phyloP scores from a whole-genome alignment of 2,113 vertebrate genomes.

The Cebidichthys violaceus region DNA sequence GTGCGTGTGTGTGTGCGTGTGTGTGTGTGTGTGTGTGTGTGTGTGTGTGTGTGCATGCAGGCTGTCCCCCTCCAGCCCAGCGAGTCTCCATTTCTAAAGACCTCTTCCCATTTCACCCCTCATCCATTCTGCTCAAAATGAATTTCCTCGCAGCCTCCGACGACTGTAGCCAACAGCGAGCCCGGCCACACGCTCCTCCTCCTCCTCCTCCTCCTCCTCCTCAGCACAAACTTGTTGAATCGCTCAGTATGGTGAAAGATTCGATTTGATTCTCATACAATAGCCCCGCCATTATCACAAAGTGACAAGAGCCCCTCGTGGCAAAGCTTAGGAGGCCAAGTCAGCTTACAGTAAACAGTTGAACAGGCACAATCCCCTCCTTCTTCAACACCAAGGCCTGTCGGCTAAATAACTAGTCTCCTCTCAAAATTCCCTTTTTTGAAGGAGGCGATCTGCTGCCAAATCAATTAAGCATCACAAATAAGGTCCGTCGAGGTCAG shows the following conservation, averaged over 20 bases:
- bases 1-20: slow-evolving; percentile 78
- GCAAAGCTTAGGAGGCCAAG: slow-evolving; percentile 73
- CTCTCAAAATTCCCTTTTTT: slow-evolving; percentile 42
- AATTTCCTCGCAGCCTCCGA: slow-evolving; percentile 51
- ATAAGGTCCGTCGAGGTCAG: slow-evolving; percentile 43
- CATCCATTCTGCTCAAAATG: slow-evolving; percentile 64
- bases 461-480: slow-evolving; percentile 78
- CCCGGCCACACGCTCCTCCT: background rate
- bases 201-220: slow-evolving; percentile 48
- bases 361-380: slow-evolving; percentile 60
- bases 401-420: slow-evolving; percentile 63
- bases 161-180: background rate
- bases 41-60: slow-evolving; percentile 21
- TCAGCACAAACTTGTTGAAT: slow-evolving; percentile 68
- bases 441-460: slow-evolving; percentile 45
- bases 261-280: slow-evolving; percentile 75
- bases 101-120: slow-evolving; percentile 67
- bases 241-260: slow-evolving; percentile 71
- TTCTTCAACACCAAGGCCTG: slow-evolving; percentile 44
- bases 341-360: slow-evolving; percentile 70
- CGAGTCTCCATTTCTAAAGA: slow-evolving; percentile 64
- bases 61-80: background rate
- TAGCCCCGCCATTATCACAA: slow-evolving; percentile 60
- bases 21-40: slow-evolving; percentile 86
- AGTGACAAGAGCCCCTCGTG: slow-evolving; percentile 70